Evolutionary conservation across 1,140 invertebrate species (phyloP).

Genomic region (Aphidius ervi): DNA sequence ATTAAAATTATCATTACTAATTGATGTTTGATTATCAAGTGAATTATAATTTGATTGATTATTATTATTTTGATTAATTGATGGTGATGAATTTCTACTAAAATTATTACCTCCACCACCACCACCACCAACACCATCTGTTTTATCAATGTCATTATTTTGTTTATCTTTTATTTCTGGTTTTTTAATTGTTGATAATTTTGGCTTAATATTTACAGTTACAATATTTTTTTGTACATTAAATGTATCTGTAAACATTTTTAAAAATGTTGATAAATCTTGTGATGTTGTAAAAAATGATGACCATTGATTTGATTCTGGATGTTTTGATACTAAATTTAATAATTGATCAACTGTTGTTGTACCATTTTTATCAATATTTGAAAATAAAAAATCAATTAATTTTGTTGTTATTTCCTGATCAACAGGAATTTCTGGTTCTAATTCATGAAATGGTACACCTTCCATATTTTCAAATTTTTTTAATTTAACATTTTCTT

Average conservation of each 20-base stretch:
- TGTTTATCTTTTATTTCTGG: slow-evolving; percentile 37
- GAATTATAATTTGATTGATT: slow-evolving; percentile 25
- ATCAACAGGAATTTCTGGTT: slow-evolving; percentile 75
- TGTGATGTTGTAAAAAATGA: slow-evolving; percentile 81
- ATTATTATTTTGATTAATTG: slow-evolving; percentile 35
- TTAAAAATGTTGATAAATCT: slow-evolving; percentile 82
- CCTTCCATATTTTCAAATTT: slow-evolving; percentile 58
- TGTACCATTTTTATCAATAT: slow-evolving; percentile 73
- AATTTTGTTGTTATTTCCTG: slow-evolving; percentile 71
- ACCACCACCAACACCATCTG: slow-evolving; percentile 1
- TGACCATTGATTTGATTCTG: slow-evolving; percentile 73
- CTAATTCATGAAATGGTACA: slow-evolving; percentile 50
- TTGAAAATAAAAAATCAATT: slow-evolving; percentile 73
- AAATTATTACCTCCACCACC: neutral
- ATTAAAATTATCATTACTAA: slow-evolving; percentile 11
- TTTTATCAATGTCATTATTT: slow-evolving; percentile 30
- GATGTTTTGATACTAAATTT: slow-evolving; percentile 71
- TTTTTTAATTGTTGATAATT: slow-evolving; percentile 29
- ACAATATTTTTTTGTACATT: slow-evolving; percentile 87
- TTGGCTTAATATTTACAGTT: slow-evolving; percentile 69
- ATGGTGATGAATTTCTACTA: slow-evolving; percentile 64
- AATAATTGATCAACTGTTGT: slow-evolving; percentile 83
- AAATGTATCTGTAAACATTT: slow-evolving; percentile 86
- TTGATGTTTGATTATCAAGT: slow-evolving; percentile 20
- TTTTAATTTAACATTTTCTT: slow-evolving; percentile 76